These are phyloP conservation scores for Scleropages formosus DNA, from an alignment of 2,797 vertebrate genomes.

Conservation along the genomic window DNA sequence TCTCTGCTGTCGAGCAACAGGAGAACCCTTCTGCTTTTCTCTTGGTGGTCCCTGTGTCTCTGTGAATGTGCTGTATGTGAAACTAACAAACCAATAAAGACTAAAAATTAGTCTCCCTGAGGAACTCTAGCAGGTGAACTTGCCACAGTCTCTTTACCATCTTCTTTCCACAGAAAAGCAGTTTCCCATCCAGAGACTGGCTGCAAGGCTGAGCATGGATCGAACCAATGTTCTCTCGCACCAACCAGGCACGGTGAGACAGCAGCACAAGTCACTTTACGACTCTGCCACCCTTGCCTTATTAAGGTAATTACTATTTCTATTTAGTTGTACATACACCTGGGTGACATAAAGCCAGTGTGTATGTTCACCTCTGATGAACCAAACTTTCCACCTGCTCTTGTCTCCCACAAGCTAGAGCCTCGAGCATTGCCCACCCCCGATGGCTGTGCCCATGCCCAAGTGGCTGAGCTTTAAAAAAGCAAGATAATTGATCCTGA, in stretches of 20 bases:
- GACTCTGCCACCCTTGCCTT: not conserved
- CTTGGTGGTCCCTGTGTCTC: no score
- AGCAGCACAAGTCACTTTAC: no score
- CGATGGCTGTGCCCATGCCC: not conserved
- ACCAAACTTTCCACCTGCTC: not conserved
- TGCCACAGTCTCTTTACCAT: not conserved
- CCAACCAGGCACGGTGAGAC: no score
- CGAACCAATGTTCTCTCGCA: no score
- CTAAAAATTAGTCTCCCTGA: no score
- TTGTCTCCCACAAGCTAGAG: not conserved
- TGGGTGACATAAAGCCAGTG: not conserved
- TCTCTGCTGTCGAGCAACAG: constrained; percentile 12
- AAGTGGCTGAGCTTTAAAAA: not conserved
- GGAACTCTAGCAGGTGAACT: no score
- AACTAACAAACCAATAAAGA: no score
- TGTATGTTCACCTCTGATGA: no score
- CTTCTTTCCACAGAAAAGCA: not conserved
- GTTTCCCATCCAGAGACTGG: not conserved
- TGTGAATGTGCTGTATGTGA: no score
- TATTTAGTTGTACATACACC: not conserved
- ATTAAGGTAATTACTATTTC: not conserved
- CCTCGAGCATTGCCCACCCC: no score
- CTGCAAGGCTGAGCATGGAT: not conserved
- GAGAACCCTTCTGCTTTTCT: no score
- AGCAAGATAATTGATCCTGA: constrained; percentile 44